Evolutionary conservation across 2,797 vertebrate species (phyloP).

Genomic region (Alca torda): DNA sequence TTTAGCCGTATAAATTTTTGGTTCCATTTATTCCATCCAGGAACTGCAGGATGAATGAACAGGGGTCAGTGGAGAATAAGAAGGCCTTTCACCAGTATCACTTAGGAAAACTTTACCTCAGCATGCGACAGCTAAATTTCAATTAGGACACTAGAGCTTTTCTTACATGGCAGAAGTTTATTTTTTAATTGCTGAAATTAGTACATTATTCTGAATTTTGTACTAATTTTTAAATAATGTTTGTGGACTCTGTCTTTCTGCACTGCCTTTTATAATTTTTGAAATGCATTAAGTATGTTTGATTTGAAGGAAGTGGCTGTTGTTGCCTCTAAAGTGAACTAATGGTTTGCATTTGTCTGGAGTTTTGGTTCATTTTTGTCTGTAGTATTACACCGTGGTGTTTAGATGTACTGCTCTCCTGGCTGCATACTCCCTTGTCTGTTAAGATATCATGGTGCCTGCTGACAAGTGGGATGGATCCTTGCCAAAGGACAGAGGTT

Average conservation of each 20-base stretch:
- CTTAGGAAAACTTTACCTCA: background rate
- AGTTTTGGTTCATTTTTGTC: background rate
- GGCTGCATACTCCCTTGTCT: background rate
- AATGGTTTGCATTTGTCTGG: background rate
- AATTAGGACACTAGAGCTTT: background rate
- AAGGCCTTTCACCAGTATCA: background rate
- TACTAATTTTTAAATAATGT: background rate
- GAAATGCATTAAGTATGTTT: background rate
- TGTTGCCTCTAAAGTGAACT: background rate
- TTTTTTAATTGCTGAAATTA: background rate
- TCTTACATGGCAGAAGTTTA: background rate
- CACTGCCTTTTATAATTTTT: background rate
- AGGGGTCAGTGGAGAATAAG: background rate
- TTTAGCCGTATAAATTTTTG: background rate
- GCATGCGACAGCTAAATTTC: background rate
- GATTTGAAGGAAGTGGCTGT: background rate
- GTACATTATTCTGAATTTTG: background rate
- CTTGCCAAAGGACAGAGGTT: background rate
- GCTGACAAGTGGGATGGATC: background rate
- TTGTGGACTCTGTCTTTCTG: background rate
- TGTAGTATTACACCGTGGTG: background rate
- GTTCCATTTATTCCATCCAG: background rate
- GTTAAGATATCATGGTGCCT: background rate
- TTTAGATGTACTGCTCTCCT: background rate
- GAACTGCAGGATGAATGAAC: background rate